Base-by-base conservation (phyloP, 2,888 invertebrate species). In the Hirtodrosophila cameraria region DNA sequence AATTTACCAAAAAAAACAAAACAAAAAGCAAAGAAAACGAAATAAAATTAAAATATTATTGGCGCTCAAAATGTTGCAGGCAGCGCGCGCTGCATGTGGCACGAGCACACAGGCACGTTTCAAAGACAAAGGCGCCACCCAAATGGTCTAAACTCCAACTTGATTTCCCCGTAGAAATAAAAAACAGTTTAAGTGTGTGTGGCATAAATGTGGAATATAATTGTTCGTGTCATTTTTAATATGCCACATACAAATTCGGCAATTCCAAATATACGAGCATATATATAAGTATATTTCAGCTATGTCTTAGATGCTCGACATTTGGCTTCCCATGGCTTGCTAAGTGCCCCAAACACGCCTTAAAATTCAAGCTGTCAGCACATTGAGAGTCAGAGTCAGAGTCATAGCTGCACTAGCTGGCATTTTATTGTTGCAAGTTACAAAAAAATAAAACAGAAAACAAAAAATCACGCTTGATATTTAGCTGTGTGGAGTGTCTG, bases 81-180 rank as follows among this genome's bases (percentile, higher is more conserved):
- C 74, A 71, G 54, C 57, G 46, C 58, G 58, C 80, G 42, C 83
- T 64, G 83, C 79, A 80, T 83, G 83, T 80, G 83, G 81, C 81
- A 78, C 60, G 71, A 59, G 62, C 64, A 59, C 31, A 59, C 28
- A 42, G 74, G 73, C 79, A 79, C 79, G 79, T 78, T 82, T 72
- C 79, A 79, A 67, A 72, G 72, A 73, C 72, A 73, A 80, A 79
- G 64, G 80, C 80, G 80, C 80, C 80, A 80, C 80, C 83, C 80
- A 79, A 80, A 80, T 64, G 58, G 77, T 54, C 15, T 54, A 62
- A 54, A 70, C 69, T 48, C 62, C 68, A 70, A 53, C 69, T 70
- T 39, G 49, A 71, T 50, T 72, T 61, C 23, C 5, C 35, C 50
- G 35, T n/a, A 63, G 46, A 55, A 28, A 9, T 6, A 20, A 6